phyloP scores from a whole-genome alignment of 2,888 invertebrate genomes.

The Blera fallax region DNA sequence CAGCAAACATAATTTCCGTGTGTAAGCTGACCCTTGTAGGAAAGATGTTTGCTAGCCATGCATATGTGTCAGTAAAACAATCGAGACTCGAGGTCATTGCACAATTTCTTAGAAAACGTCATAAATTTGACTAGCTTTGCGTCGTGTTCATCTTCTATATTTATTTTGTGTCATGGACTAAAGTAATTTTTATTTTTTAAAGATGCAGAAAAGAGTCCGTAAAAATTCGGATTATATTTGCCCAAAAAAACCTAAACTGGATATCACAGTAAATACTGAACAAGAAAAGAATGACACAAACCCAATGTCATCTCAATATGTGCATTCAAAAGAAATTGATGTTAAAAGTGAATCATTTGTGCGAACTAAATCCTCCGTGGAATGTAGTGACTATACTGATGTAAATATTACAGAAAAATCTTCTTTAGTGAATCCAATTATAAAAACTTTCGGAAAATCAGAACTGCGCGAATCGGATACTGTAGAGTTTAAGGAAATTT shows the following conservation, averaged over 20 bases:
- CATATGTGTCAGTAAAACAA: neutral
- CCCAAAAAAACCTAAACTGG: slow-evolving; percentile 56
- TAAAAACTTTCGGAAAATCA: slow-evolving; percentile 48
- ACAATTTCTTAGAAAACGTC: slow-evolving; percentile 26
- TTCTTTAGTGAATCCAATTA: slow-evolving; percentile 14
- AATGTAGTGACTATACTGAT: slow-evolving; percentile 52
- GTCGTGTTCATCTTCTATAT: slow-evolving; percentile 38
- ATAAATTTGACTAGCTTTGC: slow-evolving; percentile 43
- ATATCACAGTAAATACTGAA: slow-evolving; percentile 34
- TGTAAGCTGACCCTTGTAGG: neutral
- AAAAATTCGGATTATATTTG: slow-evolving; percentile 66
- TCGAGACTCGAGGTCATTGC: slow-evolving; percentile 36
- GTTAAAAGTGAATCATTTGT: slow-evolving; percentile 45
- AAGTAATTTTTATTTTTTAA: slow-evolving; percentile 49
- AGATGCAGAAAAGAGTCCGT: slow-evolving; percentile 69
- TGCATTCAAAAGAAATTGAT: slow-evolving; percentile 47
- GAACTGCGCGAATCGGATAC: slow-evolving; percentile 27
- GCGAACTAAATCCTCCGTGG: slow-evolving; percentile 22
- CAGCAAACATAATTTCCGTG: too few species aligned
- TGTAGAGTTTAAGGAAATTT: slow-evolving; percentile 52
- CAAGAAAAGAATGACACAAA: slow-evolving; percentile 31
- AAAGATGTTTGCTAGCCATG: too few species aligned
- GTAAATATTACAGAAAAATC: slow-evolving; percentile 56
- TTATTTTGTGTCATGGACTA: slow-evolving; percentile 54
- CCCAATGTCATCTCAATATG: slow-evolving; percentile 38